These are phyloP conservation scores for Anoplophora glabripennis DNA, from an alignment of 1,140 invertebrate species.

Conservation along the genomic window DNA sequence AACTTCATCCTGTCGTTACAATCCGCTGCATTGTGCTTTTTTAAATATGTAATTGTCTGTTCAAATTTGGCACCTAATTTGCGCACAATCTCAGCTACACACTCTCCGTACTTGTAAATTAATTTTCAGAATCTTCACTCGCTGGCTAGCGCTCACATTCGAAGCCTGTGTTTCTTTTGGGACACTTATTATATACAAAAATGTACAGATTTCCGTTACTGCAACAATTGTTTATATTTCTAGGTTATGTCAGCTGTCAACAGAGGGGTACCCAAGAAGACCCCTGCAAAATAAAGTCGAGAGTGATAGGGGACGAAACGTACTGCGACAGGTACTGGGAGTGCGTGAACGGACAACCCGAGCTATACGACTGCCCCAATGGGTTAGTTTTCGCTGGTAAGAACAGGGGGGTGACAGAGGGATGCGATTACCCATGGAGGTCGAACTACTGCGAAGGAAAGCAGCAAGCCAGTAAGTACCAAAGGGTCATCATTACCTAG, in stretches of 20 bases:
- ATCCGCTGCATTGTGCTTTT: too few relatives aligned
- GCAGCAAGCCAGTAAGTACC: conserved; percentile 65
- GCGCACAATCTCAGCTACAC: too few relatives aligned
- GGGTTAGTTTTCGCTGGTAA: conserved; percentile 86
- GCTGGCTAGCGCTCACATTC: too few relatives aligned
- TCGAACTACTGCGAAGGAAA: conserved; percentile 81
- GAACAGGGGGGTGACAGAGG: conserved; percentile 79
- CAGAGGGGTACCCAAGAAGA: conserved; percentile 60
- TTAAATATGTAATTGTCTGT: too few relatives aligned
- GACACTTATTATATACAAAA: too few relatives aligned
- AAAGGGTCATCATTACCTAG: background rate
- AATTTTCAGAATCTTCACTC: too few relatives aligned
- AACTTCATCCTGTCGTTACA: too few relatives aligned
- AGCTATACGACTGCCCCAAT: conserved; percentile 86
- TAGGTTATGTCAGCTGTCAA: conserved; percentile 44
- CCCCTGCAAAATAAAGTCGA: conserved; percentile 72
- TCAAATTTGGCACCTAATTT: too few relatives aligned
- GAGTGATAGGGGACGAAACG: conserved; percentile 71
- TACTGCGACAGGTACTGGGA: conserved; percentile 89
- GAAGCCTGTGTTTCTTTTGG: too few relatives aligned
- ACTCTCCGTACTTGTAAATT: too few relatives aligned
- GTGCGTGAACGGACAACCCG: conserved; percentile 72
- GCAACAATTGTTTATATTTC: too few relatives aligned
- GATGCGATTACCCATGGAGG: conserved; percentile 86
- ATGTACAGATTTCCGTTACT: too few relatives aligned